Evolutionary conservation across 2,797 vertebrate genomes (phyloP).

Genomic region (Enteromius argenteus): DNA sequence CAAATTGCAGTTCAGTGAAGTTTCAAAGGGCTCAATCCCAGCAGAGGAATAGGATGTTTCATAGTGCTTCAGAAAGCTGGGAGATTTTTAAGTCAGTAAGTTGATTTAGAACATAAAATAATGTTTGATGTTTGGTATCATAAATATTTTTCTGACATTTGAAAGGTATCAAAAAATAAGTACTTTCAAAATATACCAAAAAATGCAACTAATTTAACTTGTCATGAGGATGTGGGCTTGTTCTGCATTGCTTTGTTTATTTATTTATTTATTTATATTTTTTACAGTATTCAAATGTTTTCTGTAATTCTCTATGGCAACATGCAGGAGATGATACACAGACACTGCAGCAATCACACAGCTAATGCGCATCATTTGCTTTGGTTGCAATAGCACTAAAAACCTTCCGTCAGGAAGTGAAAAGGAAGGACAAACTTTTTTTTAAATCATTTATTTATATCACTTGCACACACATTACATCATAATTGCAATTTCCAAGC

Average conservation of each 20-base stretch:
- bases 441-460: background rate
- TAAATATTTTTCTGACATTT: background rate
- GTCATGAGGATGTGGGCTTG: background rate
- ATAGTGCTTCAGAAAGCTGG: background rate
- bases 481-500: background rate
- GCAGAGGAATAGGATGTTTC: background rate
- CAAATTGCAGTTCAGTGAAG: background rate
- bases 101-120: background rate
- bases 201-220: background rate
- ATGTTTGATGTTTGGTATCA: background rate
- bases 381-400: background rate
- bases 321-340: background rate
- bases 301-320: background rate
- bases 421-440: background rate
- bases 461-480: background rate
- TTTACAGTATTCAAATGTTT: background rate
- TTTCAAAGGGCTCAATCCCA: background rate
- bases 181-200: too few relatives aligned
- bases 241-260: background rate
- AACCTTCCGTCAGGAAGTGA: background rate
- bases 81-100: background rate
- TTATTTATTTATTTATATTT: too few relatives aligned
- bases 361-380: background rate
- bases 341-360: background rate
- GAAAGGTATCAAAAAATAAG: background rate